These are phyloP conservation scores for Arnoldichthys spilopterus DNA, from an alignment of 2,797 vertebrate genomes.

Conservation along the genomic window DNA sequence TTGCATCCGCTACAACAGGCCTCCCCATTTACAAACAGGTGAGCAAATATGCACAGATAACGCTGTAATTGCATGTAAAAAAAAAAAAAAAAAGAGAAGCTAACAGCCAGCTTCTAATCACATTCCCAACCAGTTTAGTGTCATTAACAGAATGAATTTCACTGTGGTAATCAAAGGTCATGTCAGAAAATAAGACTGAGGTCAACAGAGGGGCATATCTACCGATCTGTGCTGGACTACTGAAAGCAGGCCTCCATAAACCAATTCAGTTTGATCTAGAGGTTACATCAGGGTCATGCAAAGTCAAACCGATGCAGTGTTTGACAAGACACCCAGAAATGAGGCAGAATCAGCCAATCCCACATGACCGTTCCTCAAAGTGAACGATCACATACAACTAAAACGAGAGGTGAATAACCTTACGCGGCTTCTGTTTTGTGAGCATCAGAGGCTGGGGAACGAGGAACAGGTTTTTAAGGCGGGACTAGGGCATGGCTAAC, in stretches of 20 bases:
- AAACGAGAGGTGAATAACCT: too few species aligned
- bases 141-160: not conserved
- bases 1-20: too few species aligned
- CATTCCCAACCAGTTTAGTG: not conserved
- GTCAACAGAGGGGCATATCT: not conserved
- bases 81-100: too few species aligned
- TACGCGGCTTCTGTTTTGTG: too few species aligned
- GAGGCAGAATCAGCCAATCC: not conserved
- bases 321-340: not conserved
- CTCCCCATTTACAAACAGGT: not conserved
- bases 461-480: too few species aligned
- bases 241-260: not conserved
- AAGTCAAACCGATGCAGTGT: not conserved
- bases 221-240: not conserved
- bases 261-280: not conserved
- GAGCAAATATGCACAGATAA: not conserved
- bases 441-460: too few species aligned
- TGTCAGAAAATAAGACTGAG: not conserved
- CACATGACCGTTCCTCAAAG: conserved; percentile 35
- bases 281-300: not conserved
- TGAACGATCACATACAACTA: too few species aligned
- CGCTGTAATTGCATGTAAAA: not conserved
- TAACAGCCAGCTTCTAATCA: not conserved
- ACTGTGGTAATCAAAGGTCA: not conserved
- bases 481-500: too few species aligned